phyloP scores from a whole-genome alignment of 2,888 invertebrate genomes.

The Eretmocerus hayati region DNA sequence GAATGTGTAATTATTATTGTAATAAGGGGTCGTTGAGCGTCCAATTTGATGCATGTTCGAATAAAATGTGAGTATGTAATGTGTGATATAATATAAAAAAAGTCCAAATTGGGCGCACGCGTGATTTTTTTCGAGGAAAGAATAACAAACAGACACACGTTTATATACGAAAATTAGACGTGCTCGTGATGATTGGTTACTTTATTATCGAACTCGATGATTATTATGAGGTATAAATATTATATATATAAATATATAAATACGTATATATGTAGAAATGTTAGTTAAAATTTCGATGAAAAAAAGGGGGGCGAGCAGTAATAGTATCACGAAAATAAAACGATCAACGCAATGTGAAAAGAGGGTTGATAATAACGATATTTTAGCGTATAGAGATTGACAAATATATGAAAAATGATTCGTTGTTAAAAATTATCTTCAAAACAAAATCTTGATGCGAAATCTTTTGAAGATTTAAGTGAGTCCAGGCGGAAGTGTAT shows the following conservation, averaged over 20 bases:
- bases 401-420: constrained; percentile 22
- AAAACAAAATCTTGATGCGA: constrained; percentile 9
- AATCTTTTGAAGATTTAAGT: no score
- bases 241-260: constrained; percentile 26
- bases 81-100: constrained; percentile 14
- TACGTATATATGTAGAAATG: constrained; percentile 30
- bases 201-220: constrained; percentile 33
- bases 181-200: constrained; percentile 30
- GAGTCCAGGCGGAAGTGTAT: no score
- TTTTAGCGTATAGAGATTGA: constrained; percentile 12
- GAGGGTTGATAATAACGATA: constrained; percentile 24
- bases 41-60: constrained; percentile 1
- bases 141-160: constrained; percentile 1
- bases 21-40: constrained; percentile 10
- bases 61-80: constrained; percentile 12
- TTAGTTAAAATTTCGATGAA: constrained; percentile 30
- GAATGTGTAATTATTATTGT: constrained; percentile 13
- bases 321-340: constrained; percentile 10
- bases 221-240: constrained; percentile 28
- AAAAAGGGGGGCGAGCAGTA: constrained; percentile 20
- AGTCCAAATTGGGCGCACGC: constrained; percentile 1
- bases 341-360: constrained; percentile 22
- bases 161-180: constrained; percentile 2
- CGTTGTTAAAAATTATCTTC: constrained; percentile 30
- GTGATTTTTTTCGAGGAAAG: not conserved